Conservation (phyloP, 1,140 invertebrate genomes). For the Vanessa atalanta region DNA sequence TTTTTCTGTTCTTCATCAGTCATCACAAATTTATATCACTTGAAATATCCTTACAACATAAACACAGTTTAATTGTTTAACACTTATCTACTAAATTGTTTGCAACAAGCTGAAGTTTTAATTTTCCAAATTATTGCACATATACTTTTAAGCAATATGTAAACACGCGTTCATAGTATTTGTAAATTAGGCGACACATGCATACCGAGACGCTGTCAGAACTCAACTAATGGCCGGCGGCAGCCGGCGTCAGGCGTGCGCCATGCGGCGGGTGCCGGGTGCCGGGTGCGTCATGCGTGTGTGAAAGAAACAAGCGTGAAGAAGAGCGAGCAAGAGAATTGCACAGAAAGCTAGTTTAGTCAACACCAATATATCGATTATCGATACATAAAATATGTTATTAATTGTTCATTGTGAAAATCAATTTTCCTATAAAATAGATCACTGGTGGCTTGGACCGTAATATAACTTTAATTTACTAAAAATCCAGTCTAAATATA, state of each 20-base stretch:
- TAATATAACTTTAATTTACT: too few relatives aligned
- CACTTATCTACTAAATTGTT: slow-evolving; percentile 5
- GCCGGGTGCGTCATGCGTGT: slow-evolving; percentile 43
- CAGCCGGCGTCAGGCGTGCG: slow-evolving; percentile 24
- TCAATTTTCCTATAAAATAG: too few relatives aligned
- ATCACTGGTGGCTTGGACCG: too few relatives aligned
- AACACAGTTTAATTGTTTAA: slow-evolving; percentile 21
- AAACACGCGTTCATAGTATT: slow-evolving; percentile 52
- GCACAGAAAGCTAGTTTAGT: slow-evolving; percentile 27
- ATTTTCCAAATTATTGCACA: background rate
- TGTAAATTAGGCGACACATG: slow-evolving; percentile 37
- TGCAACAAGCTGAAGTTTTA: background rate
- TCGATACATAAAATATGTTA: background rate
- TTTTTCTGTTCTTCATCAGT: slow-evolving; percentile 19
- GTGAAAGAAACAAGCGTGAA: slow-evolving; percentile 49
- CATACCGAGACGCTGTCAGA: slow-evolving; percentile 27
- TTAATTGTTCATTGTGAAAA: background rate
- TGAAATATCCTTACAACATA: background rate
- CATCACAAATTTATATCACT: slow-evolving; percentile 14
- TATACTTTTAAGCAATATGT: slow-evolving; percentile 32
- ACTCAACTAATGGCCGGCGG: slow-evolving; percentile 44
- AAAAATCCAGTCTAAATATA: too few relatives aligned
- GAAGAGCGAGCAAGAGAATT: slow-evolving; percentile 52
- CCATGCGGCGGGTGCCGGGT: slow-evolving; percentile 25
- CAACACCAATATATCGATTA: background rate